These are phyloP conservation scores for Larimichthys crocea DNA, from an alignment of 2,113 vertebrate species.

Conservation along the genomic window DNA sequence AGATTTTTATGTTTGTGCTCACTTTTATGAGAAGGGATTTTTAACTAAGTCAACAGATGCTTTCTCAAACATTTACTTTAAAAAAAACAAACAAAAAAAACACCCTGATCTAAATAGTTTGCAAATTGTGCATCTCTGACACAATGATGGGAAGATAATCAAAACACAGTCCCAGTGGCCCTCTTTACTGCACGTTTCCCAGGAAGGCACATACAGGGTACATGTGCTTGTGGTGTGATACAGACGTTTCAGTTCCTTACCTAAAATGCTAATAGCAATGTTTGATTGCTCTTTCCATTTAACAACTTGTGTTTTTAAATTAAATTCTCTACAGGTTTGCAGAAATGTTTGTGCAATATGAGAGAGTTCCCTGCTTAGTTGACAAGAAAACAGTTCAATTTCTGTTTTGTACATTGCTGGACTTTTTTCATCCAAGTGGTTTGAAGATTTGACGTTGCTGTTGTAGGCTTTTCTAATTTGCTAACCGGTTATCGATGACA, in stretches of 20 bases:
- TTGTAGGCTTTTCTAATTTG: conserved; percentile 15
- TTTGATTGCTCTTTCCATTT: not conserved
- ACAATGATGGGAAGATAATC: not conserved
- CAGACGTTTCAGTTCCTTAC: not conserved
- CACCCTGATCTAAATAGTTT: not conserved
- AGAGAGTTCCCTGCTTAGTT: not conserved
- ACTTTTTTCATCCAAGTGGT: conserved; percentile 5
- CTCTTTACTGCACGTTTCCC: not conserved
- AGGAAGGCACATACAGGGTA: not conserved
- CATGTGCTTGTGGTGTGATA: not conserved
- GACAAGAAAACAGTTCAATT: not conserved
- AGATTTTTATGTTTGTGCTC: conserved; percentile 15
- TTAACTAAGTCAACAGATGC: conserved; percentile 2
- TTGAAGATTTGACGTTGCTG: not conserved
- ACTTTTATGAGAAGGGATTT: conserved; percentile 38
- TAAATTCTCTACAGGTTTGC: not conserved
- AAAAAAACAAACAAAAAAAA: not conserved
- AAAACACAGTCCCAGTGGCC: not conserved
- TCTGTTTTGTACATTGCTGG: not conserved
- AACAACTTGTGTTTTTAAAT: conserved; percentile 7
- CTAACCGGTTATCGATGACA: not conserved
- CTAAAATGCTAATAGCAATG: not conserved
- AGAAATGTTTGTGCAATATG: too few species aligned
- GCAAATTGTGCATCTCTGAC: conserved; percentile 4
- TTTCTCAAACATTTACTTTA: conserved; percentile 38